A percentile compares a stretch with the other conserved stretches of the same genome.
Conservation (phyloP, 1,140 invertebrate genomes). For the Heliconius himera region DNA sequence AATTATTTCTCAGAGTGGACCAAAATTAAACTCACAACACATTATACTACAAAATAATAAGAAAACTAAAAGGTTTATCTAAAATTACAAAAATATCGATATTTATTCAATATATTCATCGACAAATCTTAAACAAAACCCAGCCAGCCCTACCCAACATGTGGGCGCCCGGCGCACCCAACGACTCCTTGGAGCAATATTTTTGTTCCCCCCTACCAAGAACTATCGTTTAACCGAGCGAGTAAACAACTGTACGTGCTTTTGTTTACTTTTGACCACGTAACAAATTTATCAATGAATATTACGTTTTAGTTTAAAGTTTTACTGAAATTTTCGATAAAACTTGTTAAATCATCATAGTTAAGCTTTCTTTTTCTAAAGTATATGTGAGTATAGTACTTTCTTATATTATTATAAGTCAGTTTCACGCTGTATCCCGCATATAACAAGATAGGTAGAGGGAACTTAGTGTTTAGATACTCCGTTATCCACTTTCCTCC, state of each 20-base stretch:
- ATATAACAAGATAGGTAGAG: too few relatives aligned
- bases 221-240: conserved; percentile 33
- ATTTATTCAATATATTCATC: conserved; percentile 32
- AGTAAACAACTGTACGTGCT: conserved; percentile 14
- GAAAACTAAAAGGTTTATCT: background rate
- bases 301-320: background rate
- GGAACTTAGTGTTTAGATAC: too few relatives aligned
- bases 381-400: too few relatives aligned
- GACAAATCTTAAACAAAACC: conserved; percentile 31
- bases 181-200: conserved; percentile 71
- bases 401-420: too few relatives aligned
- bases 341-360: background rate
- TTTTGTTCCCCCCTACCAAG: conserved; percentile 73
- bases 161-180: conserved; percentile 75
- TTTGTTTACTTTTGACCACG: conserved; percentile 18
- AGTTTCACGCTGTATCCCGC: too few relatives aligned
- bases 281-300: conserved; percentile 8
- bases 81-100: background rate
- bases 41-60: too few relatives aligned
- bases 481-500: too few relatives aligned
- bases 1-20: background rate
- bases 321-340: background rate
- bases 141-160: conserved; percentile 64
- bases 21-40: too few relatives aligned
- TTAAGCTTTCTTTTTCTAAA: background rate